Evolutionary conservation across 2,113 vertebrate genomes (phyloP).

Genomic region (Sisor rabdophorus): DNA sequence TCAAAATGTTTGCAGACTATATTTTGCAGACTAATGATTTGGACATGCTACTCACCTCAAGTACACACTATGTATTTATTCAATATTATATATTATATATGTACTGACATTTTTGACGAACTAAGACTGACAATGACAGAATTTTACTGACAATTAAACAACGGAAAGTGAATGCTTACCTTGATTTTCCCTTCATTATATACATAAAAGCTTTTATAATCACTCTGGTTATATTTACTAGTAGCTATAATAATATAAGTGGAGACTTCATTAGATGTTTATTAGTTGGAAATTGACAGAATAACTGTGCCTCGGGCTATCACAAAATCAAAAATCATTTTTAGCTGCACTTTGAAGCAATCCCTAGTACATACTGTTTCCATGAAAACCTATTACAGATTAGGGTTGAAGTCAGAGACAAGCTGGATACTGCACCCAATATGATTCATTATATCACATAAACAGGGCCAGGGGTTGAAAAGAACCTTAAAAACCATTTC

Average conservation of each 20-base stretch:
- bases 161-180: neutral
- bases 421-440: conserved; percentile 39
- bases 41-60: too few relatives aligned
- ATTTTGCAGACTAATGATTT: too few relatives aligned
- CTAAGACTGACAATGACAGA: too few relatives aligned
- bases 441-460: conserved; percentile 43
- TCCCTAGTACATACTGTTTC: conserved; percentile 32
- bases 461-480: conserved; percentile 29
- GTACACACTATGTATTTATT: too few relatives aligned
- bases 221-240: conserved; percentile 11
- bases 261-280: conserved; percentile 37
- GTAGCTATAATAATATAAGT: conserved; percentile 18
- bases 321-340: conserved; percentile 33
- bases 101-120: too few relatives aligned
- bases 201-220: neutral
- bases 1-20: too few relatives aligned
- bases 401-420: conserved; percentile 10
- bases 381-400: conserved; percentile 31
- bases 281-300: conserved; percentile 28
- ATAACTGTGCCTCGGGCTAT: conserved; percentile 22
- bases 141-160: neutral
- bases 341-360: conserved; percentile 35
- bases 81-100: too few relatives aligned
- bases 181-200: neutral
- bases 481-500: neutral